A percentile compares a stretch with the other conserved stretches of the same genome.
Conservation (phyloP, 1,140 invertebrate genomes). For the Theocolax elegans region DNA sequence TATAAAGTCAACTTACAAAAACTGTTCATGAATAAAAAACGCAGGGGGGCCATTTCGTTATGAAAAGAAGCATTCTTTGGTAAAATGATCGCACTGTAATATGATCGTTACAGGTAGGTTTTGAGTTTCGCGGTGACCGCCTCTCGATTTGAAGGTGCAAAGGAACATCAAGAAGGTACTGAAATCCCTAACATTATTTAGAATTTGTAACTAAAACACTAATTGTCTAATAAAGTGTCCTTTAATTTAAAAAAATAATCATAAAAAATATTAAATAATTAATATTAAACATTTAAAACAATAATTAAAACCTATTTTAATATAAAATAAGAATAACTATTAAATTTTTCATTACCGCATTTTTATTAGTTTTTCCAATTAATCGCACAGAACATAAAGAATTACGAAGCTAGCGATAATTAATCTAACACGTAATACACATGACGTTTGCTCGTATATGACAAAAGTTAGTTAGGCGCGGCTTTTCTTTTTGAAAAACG, state of each 20-base stretch:
- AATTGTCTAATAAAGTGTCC: too few species aligned
- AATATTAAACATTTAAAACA: too few species aligned
- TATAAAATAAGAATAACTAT: neutral
- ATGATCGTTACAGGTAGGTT: neutral
- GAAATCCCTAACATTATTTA: too few species aligned
- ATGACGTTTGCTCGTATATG: neutral
- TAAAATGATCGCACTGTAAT: neutral
- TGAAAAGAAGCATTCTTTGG: too few species aligned
- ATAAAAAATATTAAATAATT: too few species aligned
- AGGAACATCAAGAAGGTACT: too few species aligned
- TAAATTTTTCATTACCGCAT: neutral
- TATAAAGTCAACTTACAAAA: too few species aligned
- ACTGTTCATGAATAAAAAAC: too few species aligned
- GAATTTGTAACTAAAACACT: too few species aligned
- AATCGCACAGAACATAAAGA: neutral
- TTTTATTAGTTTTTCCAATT: neutral
- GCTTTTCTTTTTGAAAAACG: neutral
- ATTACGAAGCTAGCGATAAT: neutral
- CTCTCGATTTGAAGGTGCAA: neutral
- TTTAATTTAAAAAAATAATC: too few species aligned
- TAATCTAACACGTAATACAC: slow-evolving; percentile 3
- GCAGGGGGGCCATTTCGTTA: too few species aligned
- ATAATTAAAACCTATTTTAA: neutral
- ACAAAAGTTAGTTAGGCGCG: neutral
- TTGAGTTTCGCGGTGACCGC: neutral